phyloP scores from a whole-genome alignment of 2,113 vertebrate genomes.

The Atrichornis clamosus region DNA sequence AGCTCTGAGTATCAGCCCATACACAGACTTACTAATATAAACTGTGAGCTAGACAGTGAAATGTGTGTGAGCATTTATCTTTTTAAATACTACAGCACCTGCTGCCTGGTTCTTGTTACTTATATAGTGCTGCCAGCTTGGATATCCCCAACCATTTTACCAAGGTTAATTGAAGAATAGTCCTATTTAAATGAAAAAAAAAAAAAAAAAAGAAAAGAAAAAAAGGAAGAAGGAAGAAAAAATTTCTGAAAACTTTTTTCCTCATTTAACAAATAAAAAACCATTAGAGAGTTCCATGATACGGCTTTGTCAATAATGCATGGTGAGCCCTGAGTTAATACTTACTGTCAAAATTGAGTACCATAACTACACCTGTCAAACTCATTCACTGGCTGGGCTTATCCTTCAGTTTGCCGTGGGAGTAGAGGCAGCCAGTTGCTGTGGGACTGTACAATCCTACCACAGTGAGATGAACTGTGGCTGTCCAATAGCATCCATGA shows the following conservation, averaged over 20 bases:
- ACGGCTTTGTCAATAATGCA: neutral
- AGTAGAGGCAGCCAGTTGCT: neutral
- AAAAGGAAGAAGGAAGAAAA: neutral
- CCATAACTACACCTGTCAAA: neutral
- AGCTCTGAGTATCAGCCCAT: neutral
- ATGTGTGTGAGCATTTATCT: neutral
- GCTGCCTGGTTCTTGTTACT: neutral
- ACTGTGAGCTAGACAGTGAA: neutral
- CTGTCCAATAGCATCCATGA: neutral
- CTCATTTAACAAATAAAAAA: neutral
- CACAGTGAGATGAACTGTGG: neutral
- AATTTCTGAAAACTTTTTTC: neutral
- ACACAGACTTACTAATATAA: neutral
- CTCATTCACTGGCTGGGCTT: neutral
- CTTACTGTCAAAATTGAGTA: neutral
- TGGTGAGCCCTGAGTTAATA: neutral
- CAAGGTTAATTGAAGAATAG: neutral
- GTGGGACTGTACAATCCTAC: neutral
- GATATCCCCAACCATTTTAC: neutral
- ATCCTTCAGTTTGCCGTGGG: neutral
- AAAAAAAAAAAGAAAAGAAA: neutral
- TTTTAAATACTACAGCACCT: neutral
- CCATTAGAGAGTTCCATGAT: neutral
- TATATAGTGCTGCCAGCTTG: neutral
- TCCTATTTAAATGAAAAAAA: neutral